Evolutionary conservation across 2,797 vertebrate genomes (phyloP).

Genomic region (Muscicapa striata): DNA sequence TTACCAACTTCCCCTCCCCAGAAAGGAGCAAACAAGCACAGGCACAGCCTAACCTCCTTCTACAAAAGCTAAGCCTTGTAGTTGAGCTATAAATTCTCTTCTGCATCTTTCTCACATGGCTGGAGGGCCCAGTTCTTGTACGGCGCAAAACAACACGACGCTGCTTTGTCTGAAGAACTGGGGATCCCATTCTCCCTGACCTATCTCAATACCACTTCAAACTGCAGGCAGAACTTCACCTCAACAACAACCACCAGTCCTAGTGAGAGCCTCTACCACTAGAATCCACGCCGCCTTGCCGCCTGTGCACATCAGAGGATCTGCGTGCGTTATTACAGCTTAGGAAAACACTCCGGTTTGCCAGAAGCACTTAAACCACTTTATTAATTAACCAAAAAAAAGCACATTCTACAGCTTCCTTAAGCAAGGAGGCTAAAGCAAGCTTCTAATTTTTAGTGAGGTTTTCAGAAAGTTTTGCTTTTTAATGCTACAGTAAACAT

Average conservation of each 20-base stretch:
- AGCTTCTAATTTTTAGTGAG: background rate
- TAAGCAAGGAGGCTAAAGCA: background rate
- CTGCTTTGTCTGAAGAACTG: background rate
- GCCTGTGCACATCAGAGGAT: background rate
- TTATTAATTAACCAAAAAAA: slow-evolving; percentile 17
- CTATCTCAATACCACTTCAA: slow-evolving; percentile 35
- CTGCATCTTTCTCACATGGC: background rate
- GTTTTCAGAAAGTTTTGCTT: background rate
- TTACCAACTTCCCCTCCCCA: background rate
- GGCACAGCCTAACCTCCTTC: background rate
- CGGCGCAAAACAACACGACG: rapidly evolving
- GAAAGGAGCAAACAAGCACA: slow-evolving; percentile 6
- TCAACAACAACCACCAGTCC: background rate
- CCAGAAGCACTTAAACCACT: slow-evolving; percentile 3
- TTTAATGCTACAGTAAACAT: background rate
- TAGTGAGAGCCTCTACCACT: background rate
- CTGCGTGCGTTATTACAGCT: background rate
- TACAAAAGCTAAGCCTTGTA: background rate
- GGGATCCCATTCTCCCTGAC: background rate
- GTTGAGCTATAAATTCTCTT: background rate
- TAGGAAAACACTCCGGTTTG: background rate
- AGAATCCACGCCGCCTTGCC: background rate
- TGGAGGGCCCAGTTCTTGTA: background rate
- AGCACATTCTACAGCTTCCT: background rate
- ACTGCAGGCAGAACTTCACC: background rate